Base-by-base conservation (phyloP, 2,888 invertebrate species). In the Melieria picta region DNA sequence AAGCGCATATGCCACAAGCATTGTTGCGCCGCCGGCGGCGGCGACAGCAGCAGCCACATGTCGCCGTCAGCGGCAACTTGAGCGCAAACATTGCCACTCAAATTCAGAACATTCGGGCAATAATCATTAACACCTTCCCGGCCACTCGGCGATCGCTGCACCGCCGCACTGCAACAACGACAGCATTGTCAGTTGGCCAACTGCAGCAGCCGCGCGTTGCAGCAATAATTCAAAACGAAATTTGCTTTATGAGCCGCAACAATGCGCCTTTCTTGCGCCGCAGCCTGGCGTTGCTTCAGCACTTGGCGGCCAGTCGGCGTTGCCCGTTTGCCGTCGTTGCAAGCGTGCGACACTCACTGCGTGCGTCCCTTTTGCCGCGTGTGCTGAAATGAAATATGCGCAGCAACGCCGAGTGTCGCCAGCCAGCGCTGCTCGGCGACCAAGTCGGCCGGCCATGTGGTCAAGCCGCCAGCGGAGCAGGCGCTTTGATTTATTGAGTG, bases 211-310 rank as follows among this genome's bases (percentile, higher is more conserved):
- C 62, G 68, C 69, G 58, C 69, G 62, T 45, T 69, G 69, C 50
- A 80, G 83, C 82, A 84, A 86, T 85, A 86, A 85, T 84, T 86
- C 85, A 85, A 85, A 85, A 84, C 82, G 83, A 84, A 86, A 86
- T 86, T 86, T 85, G 82, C 83, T 85, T 85, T 85, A 85, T 86
- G 85, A 85, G 83, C 83, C 82, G 83, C 83, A 83, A 83, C 83
- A 79, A 75, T 30, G 30, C 30, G 30, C 30, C 30, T 30, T 30
- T 30, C 30, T 30, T 30, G 30, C 13, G 30, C 45, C 16, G n/a
- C 9, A 11, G 10, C 47, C 55, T 13, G 10, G 11, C 48, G 13
- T 30, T 61, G 56, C 7, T n/a, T n/a, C 43, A 60, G 58, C 52
- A 47, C 48, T 55, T 68, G 50, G 46, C 67, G 48, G 11, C 65